A percentile compares a stretch with the other conserved stretches of the same genome.
Evolutionary conservation across 37 sponge, comb jelly and placozoan species (phyloP).

Genomic region (Beroe forskalii): DNA sequence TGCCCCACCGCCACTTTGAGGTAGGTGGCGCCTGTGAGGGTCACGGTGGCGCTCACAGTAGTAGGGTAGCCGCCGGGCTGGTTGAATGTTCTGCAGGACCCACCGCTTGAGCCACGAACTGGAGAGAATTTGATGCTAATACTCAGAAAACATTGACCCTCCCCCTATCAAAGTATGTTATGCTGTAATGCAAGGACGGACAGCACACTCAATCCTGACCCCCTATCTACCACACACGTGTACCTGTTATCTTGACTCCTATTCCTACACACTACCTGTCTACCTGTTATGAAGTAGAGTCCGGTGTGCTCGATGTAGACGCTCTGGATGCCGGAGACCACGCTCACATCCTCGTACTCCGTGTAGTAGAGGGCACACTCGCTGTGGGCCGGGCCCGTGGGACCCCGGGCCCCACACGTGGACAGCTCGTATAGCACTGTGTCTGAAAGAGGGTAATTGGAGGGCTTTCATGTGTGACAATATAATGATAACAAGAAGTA

Average conservation of each 20-base stretch:
- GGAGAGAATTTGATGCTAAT: too few species aligned
- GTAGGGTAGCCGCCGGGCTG: background rate
- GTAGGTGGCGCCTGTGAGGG: background rate
- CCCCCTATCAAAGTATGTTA: too few species aligned
- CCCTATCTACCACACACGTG: too few species aligned
- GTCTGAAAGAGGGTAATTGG: slow-evolving; percentile 13
- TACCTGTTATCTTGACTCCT: too few species aligned
- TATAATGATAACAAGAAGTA: too few species aligned
- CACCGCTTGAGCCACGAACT: slow-evolving; percentile 30
- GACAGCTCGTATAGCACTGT: slow-evolving; percentile 32
- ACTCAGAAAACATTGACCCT: too few species aligned
- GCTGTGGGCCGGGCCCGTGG: background rate
- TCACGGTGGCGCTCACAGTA: background rate
- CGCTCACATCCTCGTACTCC: background rate
- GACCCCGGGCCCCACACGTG: slow-evolving; percentile 12
- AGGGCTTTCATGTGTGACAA: too few species aligned
- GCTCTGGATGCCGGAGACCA: slow-evolving; percentile 21
- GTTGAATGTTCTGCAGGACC: background rate
- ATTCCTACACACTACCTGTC: too few species aligned
- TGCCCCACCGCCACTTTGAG: slow-evolving; percentile 46
- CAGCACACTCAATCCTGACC: too few species aligned
- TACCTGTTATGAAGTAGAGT: slow-evolving; percentile 51
- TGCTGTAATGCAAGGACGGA: too few species aligned
- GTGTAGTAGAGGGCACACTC: background rate
- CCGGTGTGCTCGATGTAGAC: slow-evolving; percentile 14